Evolutionary conservation across 2,113 vertebrate genomes (phyloP).

Genomic region (Lasiurus cinereus): DNA sequence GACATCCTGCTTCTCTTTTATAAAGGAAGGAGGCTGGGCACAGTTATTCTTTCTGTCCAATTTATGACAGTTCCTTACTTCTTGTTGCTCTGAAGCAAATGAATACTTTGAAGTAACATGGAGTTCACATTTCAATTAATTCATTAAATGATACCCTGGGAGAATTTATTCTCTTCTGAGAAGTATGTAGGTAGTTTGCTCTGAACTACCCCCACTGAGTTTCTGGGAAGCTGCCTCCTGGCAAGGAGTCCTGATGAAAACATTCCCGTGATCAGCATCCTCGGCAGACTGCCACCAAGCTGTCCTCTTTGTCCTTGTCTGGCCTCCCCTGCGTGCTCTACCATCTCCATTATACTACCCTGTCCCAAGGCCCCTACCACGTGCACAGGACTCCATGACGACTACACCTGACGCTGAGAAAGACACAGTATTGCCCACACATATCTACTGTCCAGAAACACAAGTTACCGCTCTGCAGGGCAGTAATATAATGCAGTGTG

Average conservation of each 20-base stretch:
- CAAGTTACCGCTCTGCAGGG: background rate
- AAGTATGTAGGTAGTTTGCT: background rate
- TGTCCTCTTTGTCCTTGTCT: background rate
- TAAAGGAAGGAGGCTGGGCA: background rate
- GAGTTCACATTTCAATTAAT: constrained; percentile 49
- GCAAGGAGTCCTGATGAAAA: constrained; percentile 20
- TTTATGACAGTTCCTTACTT: constrained; percentile 1
- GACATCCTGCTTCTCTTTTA: background rate
- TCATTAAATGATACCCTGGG: constrained; percentile 21
- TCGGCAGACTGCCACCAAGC: background rate
- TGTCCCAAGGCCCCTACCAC: background rate
- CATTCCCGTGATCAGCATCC: constrained; percentile 25
- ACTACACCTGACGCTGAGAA: background rate
- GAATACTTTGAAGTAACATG: constrained; percentile 12
- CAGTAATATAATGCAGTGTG: background rate
- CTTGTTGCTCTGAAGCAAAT: constrained; percentile 9
- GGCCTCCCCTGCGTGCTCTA: background rate
- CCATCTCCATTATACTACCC: background rate
- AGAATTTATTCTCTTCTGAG: constrained; percentile 28
- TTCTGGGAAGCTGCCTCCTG: constrained; percentile 53
- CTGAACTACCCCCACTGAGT: background rate
- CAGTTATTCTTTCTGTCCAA: background rate
- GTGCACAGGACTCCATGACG: background rate
- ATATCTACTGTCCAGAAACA: background rate
- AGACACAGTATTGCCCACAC: background rate